phyloP scores from a whole-genome alignment of 2,113 vertebrate genomes.

The Notechis scutatus region DNA sequence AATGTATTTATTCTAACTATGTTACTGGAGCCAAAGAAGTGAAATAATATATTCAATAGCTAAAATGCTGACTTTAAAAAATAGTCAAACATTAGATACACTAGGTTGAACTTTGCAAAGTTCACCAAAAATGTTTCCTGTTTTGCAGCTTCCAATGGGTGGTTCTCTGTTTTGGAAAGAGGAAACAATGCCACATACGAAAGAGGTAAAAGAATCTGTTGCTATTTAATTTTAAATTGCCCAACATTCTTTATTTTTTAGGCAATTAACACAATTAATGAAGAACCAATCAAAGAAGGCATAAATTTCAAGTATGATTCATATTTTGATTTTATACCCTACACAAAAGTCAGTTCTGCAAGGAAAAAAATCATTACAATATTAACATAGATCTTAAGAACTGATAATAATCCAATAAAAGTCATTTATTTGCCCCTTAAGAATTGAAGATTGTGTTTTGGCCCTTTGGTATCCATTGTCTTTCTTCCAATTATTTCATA shows the following conservation, averaged over 20 bases:
- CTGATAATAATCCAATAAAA: not conserved
- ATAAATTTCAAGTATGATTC: not conserved
- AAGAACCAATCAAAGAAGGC: not conserved
- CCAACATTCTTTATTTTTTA: not conserved
- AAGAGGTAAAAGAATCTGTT: not conserved
- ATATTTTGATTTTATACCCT: not conserved
- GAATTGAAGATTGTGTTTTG: not conserved
- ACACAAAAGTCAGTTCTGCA: not conserved
- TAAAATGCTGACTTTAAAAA: not conserved
- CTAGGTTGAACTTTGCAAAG: not conserved
- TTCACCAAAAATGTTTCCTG: not conserved
- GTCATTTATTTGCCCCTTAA: not conserved
- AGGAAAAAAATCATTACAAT: not conserved
- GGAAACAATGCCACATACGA: not conserved
- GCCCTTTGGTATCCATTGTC: not conserved
- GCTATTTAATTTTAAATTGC: not conserved
- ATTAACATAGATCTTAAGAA: not conserved
- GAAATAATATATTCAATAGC: not conserved
- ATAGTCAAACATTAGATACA: not conserved
- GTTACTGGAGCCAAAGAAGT: not conserved
- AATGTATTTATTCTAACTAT: not conserved
- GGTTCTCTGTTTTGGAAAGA: not conserved
- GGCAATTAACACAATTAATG: not conserved
- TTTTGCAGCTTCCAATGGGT: not conserved
- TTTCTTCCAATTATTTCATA: not conserved